Evolutionary conservation across 2,113 vertebrate species (phyloP).

Genomic region (Triplophysa tibetana): DNA sequence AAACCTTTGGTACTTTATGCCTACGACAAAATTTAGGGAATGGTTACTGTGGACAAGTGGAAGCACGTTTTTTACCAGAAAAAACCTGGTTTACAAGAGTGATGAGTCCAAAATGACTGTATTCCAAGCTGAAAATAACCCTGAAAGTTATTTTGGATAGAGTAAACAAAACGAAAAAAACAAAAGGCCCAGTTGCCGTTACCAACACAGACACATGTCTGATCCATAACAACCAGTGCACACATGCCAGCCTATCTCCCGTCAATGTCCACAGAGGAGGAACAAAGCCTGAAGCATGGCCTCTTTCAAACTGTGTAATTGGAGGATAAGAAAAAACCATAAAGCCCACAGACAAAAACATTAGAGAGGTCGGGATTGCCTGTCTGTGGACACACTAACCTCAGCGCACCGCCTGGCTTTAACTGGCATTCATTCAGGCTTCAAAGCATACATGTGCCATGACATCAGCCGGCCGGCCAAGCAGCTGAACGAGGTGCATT

Average conservation of each 20-base stretch:
- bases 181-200: background rate
- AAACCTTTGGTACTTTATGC: background rate
- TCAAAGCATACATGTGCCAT: conserved; percentile 48
- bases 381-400: background rate
- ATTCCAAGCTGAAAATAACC: background rate
- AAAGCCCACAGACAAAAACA: conserved; percentile 35
- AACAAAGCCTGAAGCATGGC: conserved; percentile 52
- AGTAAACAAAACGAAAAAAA: background rate
- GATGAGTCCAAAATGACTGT: no score
- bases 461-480: conserved; percentile 39
- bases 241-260: conserved; percentile 13
- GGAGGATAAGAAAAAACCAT: conserved; percentile 37
- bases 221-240: background rate
- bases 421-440: conserved; percentile 32
- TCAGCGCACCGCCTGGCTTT: background rate
- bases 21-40: no score
- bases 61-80: no score
- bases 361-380: conserved; percentile 24
- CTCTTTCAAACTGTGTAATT: conserved; percentile 43
- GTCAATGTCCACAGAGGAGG: conserved; percentile 22
- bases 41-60: no score
- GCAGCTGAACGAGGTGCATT: conserved; percentile 24
- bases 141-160: background rate
- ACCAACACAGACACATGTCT: conserved; percentile 31
- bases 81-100: no score